These are phyloP conservation scores for Ceratitis capitata DNA, from an alignment of 1,140 invertebrate genomes.

Conservation along the genomic window DNA sequence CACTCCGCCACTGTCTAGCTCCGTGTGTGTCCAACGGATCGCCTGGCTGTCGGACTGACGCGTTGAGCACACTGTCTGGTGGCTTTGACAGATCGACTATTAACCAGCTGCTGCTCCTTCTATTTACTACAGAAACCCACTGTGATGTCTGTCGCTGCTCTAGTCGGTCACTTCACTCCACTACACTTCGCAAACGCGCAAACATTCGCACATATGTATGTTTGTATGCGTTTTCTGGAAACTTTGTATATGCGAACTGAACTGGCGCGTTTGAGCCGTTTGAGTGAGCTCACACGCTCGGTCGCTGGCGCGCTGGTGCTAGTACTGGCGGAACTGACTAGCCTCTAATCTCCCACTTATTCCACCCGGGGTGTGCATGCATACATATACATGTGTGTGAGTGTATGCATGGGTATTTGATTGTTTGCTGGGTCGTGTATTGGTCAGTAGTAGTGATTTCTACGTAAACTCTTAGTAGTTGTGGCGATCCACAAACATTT, in stretches of 20 bases:
- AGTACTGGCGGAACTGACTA: not conserved
- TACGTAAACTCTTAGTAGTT: not conserved
- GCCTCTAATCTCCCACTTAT: not conserved
- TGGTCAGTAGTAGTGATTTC: conserved; percentile 4
- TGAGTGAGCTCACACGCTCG: not conserved
- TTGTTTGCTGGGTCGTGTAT: not conserved
- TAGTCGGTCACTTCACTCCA: not conserved
- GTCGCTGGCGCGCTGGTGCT: conserved; percentile 26
- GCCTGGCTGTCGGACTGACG: not conserved
- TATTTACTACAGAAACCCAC: not conserved
- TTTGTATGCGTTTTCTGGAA: conserved; percentile 21
- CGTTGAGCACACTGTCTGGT: not conserved
- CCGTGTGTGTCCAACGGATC: not conserved
- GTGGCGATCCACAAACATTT: conserved; percentile 29
- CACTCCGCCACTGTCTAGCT: not conserved
- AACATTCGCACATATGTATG: not conserved
- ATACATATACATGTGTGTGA: not conserved
- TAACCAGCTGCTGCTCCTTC: not conserved
- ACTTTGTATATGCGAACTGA: not conserved
- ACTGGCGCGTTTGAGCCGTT: not conserved
- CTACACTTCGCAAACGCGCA: not conserved
- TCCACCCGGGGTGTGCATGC: not conserved
- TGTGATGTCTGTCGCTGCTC: not conserved
- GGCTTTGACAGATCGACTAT: not conserved
- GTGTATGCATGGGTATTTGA: not conserved